Evolutionary conservation across 2,888 invertebrate genomes (phyloP).

Genomic region (Mesoligia furuncula): DNA sequence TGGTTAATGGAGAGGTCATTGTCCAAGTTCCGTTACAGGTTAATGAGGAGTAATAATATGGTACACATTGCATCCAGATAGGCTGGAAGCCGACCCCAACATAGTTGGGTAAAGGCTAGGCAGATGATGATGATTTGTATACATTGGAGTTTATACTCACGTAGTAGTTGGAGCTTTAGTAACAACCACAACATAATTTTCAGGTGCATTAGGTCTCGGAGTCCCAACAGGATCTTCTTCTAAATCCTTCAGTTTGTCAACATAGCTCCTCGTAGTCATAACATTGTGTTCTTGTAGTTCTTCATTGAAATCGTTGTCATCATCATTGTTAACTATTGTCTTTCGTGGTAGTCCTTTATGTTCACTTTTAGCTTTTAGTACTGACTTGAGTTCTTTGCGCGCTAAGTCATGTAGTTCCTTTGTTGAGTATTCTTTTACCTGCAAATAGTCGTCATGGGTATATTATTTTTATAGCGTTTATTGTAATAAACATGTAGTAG

Average conservation of each 20-base stretch:
- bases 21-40: neutral
- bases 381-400: conserved; percentile 77
- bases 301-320: conserved; percentile 57
- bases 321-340: conserved; percentile 22
- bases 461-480: neutral
- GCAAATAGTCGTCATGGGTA: conserved; percentile 40
- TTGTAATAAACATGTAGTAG: neutral
- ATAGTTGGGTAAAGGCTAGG: neutral
- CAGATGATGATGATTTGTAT: neutral
- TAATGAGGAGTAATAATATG: neutral
- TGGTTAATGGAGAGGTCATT: neutral
- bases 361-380: conserved; percentile 75
- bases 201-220: conserved; percentile 76
- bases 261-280: conserved; percentile 73
- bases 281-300: conserved; percentile 56
- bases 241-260: conserved; percentile 79
- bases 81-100: neutral
- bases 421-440: conserved; percentile 85
- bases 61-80: neutral
- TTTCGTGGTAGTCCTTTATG: conserved; percentile 72
- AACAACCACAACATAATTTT: conserved; percentile 81
- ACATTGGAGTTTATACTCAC: conserved; percentile 68
- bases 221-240: conserved; percentile 86
- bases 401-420: conserved; percentile 84
- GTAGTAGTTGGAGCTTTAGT: conserved; percentile 73